Conservation (phyloP, 2,113 vertebrate species). For the Meleagris gallopavo region DNA sequence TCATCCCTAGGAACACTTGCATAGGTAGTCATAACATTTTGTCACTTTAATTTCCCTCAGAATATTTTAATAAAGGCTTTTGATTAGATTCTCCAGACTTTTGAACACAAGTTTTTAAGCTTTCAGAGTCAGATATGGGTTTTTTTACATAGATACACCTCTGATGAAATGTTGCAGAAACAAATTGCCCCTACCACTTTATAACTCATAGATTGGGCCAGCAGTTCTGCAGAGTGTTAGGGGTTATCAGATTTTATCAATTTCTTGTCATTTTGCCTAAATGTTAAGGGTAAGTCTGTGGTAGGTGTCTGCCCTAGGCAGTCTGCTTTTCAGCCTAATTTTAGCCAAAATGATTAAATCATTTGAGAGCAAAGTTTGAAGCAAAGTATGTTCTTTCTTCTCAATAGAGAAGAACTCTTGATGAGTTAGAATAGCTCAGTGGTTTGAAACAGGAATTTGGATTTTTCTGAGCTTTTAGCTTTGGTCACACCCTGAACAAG, state of each 20-base stretch:
- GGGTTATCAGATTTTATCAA: fast-evolving
- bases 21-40: fast-evolving
- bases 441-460: neutral
- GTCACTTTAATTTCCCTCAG: neutral
- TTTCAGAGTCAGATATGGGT: neutral
- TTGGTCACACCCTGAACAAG: neutral
- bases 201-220: neutral
- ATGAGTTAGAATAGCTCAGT: fast-evolving
- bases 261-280: neutral
- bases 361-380: neutral
- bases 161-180: neutral
- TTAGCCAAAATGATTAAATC: neutral
- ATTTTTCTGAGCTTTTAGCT: neutral
- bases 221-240: neutral
- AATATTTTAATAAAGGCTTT: neutral
- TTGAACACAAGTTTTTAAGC: neutral
- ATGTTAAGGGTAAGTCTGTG: neutral
- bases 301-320: neutral
- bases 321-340: neutral
- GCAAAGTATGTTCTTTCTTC: neutral
- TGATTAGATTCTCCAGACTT: neutral
- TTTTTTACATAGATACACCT: neutral
- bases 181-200: neutral
- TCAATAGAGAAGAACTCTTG: neutral
- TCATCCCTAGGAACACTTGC: neutral